Evolutionary conservation across 2,113 vertebrate species (phyloP).

Genomic region (Callaeas wilsoni): DNA sequence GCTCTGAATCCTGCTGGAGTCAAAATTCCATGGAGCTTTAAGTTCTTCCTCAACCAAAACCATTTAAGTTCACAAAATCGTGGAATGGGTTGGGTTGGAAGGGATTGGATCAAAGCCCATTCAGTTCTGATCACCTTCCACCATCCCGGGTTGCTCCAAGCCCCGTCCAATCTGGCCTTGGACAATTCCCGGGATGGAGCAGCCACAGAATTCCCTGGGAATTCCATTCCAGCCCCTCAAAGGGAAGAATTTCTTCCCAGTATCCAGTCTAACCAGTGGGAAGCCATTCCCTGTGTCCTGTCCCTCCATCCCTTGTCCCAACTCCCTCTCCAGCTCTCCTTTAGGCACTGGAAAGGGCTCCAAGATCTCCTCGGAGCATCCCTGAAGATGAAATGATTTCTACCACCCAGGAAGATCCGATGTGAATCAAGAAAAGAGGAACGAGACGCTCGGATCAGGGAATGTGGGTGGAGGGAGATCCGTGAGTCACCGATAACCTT

Average conservation of each 20-base stretch:
- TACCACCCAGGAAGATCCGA: not conserved
- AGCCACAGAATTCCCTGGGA: not conserved
- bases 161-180: rapidly evolving
- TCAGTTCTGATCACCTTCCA: not conserved
- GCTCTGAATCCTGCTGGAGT: not conserved
- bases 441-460: rapidly evolving
- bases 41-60: not conserved
- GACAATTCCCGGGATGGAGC: not conserved
- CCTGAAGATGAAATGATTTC: not conserved
- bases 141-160: rapidly evolving
- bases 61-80: not conserved
- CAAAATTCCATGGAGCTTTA: not conserved
- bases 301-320: not conserved
- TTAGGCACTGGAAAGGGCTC: not conserved
- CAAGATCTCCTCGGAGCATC: not conserved
- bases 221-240: not conserved
- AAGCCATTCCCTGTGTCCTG: not conserved
- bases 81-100: not conserved
- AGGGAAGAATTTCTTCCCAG: not conserved
- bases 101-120: not conserved
- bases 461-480: not conserved
- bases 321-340: not conserved
- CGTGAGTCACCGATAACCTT: not conserved
- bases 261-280: not conserved
- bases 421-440: rapidly evolving